A percentile compares a stretch with the other conserved stretches of the same genome.
These are phyloP conservation scores for Promerops cafer DNA, from an alignment of 2,113 vertebrate species.

Conservation along the genomic window DNA sequence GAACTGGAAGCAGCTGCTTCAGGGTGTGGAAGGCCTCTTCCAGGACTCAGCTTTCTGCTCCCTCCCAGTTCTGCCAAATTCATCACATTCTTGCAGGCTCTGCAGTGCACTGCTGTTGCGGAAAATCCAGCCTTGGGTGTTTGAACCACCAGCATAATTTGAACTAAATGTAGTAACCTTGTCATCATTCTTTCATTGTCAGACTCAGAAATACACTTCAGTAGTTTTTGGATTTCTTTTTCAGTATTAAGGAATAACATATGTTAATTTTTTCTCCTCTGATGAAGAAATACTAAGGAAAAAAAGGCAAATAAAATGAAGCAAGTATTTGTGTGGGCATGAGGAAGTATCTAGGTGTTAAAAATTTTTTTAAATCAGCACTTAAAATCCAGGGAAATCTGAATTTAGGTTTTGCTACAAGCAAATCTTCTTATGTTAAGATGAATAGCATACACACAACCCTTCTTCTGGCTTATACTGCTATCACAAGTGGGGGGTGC, in stretches of 20 bases:
- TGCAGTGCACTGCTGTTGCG: neutral
- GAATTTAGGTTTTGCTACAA: neutral
- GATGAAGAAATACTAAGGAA: neutral
- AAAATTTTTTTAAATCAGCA: neutral
- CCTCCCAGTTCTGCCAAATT: neutral
- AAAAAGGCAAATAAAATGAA: neutral
- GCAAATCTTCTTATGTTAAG: neutral
- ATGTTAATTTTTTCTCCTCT: neutral
- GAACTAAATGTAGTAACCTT: neutral
- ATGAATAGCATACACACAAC: neutral
- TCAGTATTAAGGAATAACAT: neutral
- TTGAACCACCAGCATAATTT: neutral
- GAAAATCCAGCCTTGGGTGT: neutral
- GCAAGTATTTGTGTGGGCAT: neutral
- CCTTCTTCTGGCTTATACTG: neutral
- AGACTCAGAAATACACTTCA: neutral
- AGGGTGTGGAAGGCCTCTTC: accelerated
- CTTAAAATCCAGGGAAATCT: neutral
- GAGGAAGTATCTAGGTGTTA: neutral
- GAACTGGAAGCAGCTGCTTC: neutral
- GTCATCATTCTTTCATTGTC: neutral
- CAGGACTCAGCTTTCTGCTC: neutral
- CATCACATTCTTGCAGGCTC: neutral
- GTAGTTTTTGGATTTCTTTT: neutral
- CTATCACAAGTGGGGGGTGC: accelerated